Evolutionary conservation across 2,888 invertebrate species (phyloP).

Genomic region (Hartigia nigra): DNA sequence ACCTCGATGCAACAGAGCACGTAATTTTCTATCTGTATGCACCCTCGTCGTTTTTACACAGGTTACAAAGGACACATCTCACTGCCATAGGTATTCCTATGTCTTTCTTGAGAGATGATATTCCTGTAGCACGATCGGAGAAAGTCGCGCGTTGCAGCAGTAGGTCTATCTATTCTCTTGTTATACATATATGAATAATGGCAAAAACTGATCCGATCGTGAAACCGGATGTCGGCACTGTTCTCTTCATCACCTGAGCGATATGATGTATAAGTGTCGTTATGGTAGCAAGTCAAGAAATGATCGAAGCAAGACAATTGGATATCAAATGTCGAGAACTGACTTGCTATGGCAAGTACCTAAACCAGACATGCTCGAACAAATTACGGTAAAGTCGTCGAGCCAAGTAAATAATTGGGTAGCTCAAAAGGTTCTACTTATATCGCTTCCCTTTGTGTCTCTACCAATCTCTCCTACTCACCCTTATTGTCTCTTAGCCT

Average conservation of each 20-base stretch:
- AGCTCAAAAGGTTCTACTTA: background rate
- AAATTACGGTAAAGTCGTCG: background rate
- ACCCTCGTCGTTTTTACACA: background rate
- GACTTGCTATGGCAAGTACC: background rate
- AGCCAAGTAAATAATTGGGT: background rate
- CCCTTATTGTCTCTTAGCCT: background rate
- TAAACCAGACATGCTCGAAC: background rate
- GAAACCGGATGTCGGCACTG: background rate
- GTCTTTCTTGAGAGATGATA: background rate
- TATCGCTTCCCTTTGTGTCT: background rate
- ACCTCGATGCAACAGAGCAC: background rate
- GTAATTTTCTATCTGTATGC: background rate
- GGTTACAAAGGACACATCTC: background rate
- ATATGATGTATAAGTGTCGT: background rate
- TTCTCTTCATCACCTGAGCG: background rate
- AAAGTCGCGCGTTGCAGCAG: background rate
- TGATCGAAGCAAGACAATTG: background rate
- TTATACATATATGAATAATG: background rate
- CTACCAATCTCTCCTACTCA: background rate
- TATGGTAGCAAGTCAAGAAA: background rate
- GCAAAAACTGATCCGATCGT: background rate
- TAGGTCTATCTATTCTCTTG: background rate
- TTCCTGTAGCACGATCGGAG: background rate
- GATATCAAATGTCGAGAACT: background rate
- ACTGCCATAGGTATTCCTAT: background rate